A percentile compares a stretch with the other conserved stretches of the same genome.
Evolutionary conservation across 2,888 invertebrate species (phyloP).

Genomic region (Melinaea marsaeus): DNA sequence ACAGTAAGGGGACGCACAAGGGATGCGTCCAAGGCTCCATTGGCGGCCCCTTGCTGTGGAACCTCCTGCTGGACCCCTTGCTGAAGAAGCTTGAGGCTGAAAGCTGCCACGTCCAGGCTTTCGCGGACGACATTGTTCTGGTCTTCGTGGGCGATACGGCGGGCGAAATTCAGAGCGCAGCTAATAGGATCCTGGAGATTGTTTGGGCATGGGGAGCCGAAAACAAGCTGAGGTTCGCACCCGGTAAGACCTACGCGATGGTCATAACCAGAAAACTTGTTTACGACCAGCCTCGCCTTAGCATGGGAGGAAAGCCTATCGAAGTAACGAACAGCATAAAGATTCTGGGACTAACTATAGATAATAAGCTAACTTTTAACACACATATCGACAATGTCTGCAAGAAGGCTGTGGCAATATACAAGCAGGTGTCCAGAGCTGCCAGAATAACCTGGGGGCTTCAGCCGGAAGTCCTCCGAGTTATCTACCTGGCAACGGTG

Average conservation of each 20-base stretch:
- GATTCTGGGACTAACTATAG: background rate
- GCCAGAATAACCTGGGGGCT: conserved; percentile 9
- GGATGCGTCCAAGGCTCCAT: too few species aligned
- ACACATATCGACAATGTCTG: background rate
- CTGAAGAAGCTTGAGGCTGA: background rate
- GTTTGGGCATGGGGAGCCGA: too few species aligned
- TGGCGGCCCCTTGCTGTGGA: too few species aligned
- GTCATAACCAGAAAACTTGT: too few species aligned
- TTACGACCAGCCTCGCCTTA: background rate
- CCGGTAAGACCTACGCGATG: too few species aligned
- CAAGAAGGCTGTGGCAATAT: background rate
- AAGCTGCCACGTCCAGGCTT: background rate
- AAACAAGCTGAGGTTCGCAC: too few species aligned
- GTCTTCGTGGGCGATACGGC: too few species aligned
- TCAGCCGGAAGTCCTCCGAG: background rate
- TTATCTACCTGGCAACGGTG: conserved; percentile 3
- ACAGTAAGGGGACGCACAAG: too few species aligned
- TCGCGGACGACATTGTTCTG: too few species aligned
- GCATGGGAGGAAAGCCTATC: conserved; percentile 7
- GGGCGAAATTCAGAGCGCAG: background rate
- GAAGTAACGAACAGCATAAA: background rate
- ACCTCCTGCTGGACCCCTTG: too few species aligned
- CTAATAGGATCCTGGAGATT: too few species aligned
- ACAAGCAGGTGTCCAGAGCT: conserved; percentile 8
- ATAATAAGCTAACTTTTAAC: conserved; percentile 2